Conservation (phyloP, 2,888 invertebrate species). For the Cyclophora albipunctata region DNA sequence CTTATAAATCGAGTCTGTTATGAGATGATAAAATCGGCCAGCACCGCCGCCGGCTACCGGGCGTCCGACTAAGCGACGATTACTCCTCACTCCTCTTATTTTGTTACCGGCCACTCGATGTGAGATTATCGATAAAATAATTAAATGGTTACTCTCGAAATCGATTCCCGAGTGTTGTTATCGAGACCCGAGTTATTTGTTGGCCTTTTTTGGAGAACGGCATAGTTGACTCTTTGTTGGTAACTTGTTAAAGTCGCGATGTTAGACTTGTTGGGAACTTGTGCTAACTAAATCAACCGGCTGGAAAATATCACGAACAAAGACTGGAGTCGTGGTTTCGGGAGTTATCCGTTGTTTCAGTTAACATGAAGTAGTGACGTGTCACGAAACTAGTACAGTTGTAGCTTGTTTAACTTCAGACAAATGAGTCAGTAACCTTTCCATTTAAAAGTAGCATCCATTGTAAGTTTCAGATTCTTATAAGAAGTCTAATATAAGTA, state of each 20-base stretch:
- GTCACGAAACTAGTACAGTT: too few species aligned
- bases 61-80: slow-evolving; percentile 72
- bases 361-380: not conserved
- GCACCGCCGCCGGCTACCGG: slow-evolving; percentile 71
- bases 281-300: too few species aligned
- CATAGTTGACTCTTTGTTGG: slow-evolving; percentile 32
- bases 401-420: too few species aligned
- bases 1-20: slow-evolving; percentile 74
- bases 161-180: slow-evolving; percentile 75
- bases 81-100: slow-evolving; percentile 65
- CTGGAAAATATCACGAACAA: too few species aligned
- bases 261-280: not conserved
- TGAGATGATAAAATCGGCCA: slow-evolving; percentile 71
- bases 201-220: slow-evolving; percentile 54
- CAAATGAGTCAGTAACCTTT: too few species aligned
- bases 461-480: too few species aligned
- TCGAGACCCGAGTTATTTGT: slow-evolving; percentile 62
- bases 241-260: not conserved
- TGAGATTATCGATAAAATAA: slow-evolving; percentile 76
- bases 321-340: not conserved
- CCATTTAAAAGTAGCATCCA: too few species aligned
- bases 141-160: slow-evolving; percentile 76
- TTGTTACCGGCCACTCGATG: slow-evolving; percentile 55
- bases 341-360: slow-evolving; percentile 1
- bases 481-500: too few species aligned